A percentile compares a stretch with the other conserved stretches of the same genome.
These are phyloP conservation scores for Mactra quadrangularis DNA, from an alignment of 1,140 invertebrate genomes.

Conservation along the genomic window DNA sequence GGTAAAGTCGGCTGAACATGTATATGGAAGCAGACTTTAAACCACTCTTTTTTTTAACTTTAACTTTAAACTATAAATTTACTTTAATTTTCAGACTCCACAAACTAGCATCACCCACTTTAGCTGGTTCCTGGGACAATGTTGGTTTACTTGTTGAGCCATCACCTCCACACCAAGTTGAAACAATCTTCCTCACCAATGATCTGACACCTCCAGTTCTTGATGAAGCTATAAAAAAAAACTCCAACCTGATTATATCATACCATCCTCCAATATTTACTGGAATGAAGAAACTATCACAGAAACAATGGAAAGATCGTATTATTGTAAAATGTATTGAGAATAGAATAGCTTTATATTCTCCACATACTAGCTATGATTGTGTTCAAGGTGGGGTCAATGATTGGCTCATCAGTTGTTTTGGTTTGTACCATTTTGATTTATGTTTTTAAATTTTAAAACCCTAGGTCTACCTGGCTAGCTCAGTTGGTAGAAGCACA, in stretches of 20 bases:
- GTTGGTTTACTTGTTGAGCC: constrained; percentile 96
- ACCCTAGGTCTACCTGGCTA: too few species aligned
- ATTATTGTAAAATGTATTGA: constrained; percentile 92
- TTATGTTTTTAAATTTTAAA: not conserved
- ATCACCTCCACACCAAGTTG: constrained; percentile 81
- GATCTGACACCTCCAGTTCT: constrained; percentile 94
- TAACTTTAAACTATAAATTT: not conserved
- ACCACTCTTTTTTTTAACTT: not conserved
- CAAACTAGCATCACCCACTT: constrained; percentile 88
- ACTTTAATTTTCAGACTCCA: constrained; percentile 85
- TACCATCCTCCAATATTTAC: constrained; percentile 98
- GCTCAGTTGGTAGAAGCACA: too few species aligned
- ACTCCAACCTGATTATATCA: constrained; percentile 92
- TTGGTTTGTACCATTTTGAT: constrained; percentile 85
- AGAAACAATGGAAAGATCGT: constrained; percentile 90
- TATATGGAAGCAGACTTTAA: too few species aligned
- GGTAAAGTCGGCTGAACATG: too few species aligned
- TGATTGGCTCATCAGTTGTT: constrained; percentile 94
- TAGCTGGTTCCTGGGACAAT: constrained; percentile 97
- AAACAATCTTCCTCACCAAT: constrained; percentile 94
- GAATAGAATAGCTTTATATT: constrained; percentile 94
- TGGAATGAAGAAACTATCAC: constrained; percentile 91
- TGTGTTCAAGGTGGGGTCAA: constrained; percentile 92
- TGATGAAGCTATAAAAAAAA: constrained; percentile 89
- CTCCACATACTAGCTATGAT: constrained; percentile 97